Evolutionary conservation across 2,888 invertebrate species (phyloP).

Genomic region (Brenthis daphne): DNA sequence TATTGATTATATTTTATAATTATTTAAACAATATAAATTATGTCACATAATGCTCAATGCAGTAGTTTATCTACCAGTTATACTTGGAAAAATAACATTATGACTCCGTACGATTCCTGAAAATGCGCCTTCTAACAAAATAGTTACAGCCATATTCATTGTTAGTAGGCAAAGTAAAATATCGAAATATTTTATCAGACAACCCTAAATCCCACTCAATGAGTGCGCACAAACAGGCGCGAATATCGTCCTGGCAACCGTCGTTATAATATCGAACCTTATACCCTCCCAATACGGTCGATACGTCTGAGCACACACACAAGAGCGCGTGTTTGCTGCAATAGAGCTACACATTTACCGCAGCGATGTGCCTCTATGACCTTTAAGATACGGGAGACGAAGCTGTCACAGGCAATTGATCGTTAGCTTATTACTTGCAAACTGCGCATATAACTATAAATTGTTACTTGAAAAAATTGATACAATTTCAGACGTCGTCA

Average conservation of each 20-base stretch:
- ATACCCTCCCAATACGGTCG: constrained; percentile 20
- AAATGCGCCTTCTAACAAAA: too few relatives aligned
- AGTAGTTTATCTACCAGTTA: not conserved
- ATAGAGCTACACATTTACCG: constrained; percentile 22
- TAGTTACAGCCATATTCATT: too few relatives aligned
- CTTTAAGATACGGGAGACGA: constrained; percentile 36
- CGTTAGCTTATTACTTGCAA: constrained; percentile 27
- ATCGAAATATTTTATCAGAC: not conserved
- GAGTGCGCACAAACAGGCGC: constrained; percentile 34
- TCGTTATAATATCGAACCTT: constrained; percentile 14
- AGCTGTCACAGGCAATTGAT: constrained; percentile 36
- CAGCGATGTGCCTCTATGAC: constrained; percentile 29
- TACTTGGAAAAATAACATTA: not conserved
- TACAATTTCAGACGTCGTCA: not conserved
- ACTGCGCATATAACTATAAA: constrained; percentile 34
- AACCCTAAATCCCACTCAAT: constrained; percentile 40
- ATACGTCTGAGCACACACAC: constrained; percentile 6
- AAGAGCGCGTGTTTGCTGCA: constrained; percentile 6
- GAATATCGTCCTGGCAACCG: constrained; percentile 12
- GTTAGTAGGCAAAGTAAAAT: too few relatives aligned
- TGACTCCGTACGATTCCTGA: too few relatives aligned
- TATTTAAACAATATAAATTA: too few relatives aligned
- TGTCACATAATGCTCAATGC: not conserved
- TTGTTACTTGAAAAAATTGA: constrained; percentile 20
- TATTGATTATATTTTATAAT: too few relatives aligned